Conservation (phyloP, 2,113 vertebrate genomes). For the Gadus macrocephalus region DNA sequence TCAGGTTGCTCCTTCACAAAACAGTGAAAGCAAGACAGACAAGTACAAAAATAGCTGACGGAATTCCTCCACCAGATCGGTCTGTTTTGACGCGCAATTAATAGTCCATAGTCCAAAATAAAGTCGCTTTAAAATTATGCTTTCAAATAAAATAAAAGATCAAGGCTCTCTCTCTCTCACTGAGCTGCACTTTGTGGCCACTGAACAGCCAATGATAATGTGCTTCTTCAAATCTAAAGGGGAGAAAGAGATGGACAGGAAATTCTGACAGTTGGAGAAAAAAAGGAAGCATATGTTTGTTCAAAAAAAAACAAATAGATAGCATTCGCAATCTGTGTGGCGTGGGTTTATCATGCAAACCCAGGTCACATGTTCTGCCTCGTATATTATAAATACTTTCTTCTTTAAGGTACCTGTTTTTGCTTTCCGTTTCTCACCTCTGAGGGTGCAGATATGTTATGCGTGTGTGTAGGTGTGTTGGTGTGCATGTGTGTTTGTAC, state of each 20-base stretch:
- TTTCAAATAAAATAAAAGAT: too few relatives aligned
- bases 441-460: too few relatives aligned
- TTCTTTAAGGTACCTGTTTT: too few relatives aligned
- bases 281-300: constrained; percentile 15
- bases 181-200: neutral
- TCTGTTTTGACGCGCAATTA: neutral
- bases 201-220: neutral
- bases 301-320: neutral
- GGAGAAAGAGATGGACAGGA: neutral
- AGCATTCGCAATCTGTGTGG: too few relatives aligned
- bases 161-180: neutral
- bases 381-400: too few relatives aligned
- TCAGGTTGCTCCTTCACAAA: constrained; percentile 69
- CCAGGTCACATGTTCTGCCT: too few relatives aligned
- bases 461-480: constrained; percentile 26
- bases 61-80: constrained; percentile 49
- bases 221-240: neutral
- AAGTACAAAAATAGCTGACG: constrained; percentile 63
- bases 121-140: too few relatives aligned
- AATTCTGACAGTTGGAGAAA: constrained; percentile 2
- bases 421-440: too few relatives aligned
- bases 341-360: too few relatives aligned
- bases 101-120: neutral
- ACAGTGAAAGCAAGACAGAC: constrained; percentile 66
- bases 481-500: constrained; percentile 25